Conservation (phyloP, 2,888 invertebrate genomes). For the Eudasyphora cyanicolor region DNA sequence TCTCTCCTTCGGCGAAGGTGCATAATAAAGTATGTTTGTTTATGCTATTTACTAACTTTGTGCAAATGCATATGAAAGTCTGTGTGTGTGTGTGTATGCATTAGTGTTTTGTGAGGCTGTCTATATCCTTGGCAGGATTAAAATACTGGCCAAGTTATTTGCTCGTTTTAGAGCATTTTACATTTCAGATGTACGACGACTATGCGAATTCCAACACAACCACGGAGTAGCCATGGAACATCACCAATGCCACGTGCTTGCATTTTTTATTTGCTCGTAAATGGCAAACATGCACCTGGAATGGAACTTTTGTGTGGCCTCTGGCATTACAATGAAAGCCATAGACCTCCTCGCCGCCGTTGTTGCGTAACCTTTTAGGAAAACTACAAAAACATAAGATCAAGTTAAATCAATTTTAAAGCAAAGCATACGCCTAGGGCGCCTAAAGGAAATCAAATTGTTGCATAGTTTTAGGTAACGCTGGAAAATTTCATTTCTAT, state of each 20-base stretch:
- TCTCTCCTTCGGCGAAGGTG: background rate
- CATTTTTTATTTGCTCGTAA: background rate
- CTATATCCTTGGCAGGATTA: background rate
- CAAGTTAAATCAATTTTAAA: background rate
- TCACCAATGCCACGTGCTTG: background rate
- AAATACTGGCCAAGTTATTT: background rate
- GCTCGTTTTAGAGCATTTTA: background rate
- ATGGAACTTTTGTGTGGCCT: background rate
- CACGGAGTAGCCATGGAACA: no score
- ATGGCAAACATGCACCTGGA: background rate
- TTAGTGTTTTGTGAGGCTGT: background rate
- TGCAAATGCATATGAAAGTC: background rate
- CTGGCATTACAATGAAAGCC: background rate
- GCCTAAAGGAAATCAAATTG: background rate
- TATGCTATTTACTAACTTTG: conserved; percentile 13
- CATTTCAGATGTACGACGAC: background rate
- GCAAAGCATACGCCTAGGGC: background rate
- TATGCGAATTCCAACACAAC: no score
- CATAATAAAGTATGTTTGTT: conserved; percentile 15
- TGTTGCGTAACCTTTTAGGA: background rate
- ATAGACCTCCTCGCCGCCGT: no score
- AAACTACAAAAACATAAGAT: background rate
- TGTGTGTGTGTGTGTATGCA: background rate
- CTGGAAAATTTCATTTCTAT: background rate
- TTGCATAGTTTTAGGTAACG: background rate